phyloP scores from a whole-genome alignment of 2,797 vertebrate species.

The Atherinosoma microstoma region DNA sequence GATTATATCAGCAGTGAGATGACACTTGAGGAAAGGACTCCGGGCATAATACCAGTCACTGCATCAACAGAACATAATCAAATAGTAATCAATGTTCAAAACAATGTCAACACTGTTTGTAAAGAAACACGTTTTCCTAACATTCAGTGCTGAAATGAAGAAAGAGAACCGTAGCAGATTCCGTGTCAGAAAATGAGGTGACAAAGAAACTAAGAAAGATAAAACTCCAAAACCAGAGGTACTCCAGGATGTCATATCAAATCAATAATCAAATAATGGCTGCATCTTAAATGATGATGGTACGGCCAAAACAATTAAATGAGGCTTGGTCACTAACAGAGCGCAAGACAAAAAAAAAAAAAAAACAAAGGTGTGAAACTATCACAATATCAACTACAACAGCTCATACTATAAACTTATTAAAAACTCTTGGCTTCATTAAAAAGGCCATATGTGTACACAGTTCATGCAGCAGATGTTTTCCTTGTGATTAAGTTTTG shows the following conservation, averaged over 20 bases:
- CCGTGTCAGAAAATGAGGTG: not conserved
- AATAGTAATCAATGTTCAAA: not conserved
- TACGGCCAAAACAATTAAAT: not conserved
- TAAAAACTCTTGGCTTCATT: not conserved
- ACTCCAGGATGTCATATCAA: not conserved
- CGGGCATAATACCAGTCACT: constrained; percentile 98
- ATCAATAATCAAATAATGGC: not conserved
- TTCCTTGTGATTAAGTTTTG: too few species aligned
- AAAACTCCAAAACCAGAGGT: not conserved
- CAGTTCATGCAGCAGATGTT: not conserved
- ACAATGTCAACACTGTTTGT: not conserved
- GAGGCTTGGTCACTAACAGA: not conserved
- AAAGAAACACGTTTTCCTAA: not conserved
- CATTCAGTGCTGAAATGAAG: not conserved
- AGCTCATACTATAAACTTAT: not conserved
- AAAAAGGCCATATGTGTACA: not conserved
- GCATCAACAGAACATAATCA: constrained; percentile 5
- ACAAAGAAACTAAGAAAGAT: not conserved
- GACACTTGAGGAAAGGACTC: constrained; percentile 93
- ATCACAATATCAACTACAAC: not conserved
- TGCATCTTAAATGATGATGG: not conserved
- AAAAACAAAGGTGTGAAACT: not conserved
- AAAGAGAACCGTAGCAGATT: not conserved
- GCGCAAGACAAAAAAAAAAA: not conserved
- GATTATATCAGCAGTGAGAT: constrained; percentile 91